phyloP scores from a whole-genome alignment of 2,888 invertebrate species.

The Altica lythri region DNA sequence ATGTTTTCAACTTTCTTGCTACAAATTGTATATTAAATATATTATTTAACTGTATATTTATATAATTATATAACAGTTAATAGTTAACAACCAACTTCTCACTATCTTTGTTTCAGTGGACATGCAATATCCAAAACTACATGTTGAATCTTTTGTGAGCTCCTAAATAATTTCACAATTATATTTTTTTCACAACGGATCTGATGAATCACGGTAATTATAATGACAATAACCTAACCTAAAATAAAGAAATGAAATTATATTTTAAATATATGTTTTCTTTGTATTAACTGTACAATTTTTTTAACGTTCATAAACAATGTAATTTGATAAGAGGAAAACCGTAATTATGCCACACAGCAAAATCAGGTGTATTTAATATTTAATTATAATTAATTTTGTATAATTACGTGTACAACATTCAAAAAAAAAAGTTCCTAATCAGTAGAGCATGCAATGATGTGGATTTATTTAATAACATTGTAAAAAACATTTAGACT shows the following conservation, averaged over 20 bases:
- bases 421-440: slow-evolving; percentile 44
- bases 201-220: slow-evolving; percentile 22
- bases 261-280: slow-evolving; percentile 42
- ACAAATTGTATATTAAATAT: too few relatives aligned
- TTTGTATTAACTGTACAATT: slow-evolving; percentile 36
- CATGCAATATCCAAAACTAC: too few relatives aligned
- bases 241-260: slow-evolving; percentile 41
- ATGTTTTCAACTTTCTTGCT: too few relatives aligned
- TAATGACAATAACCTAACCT: slow-evolving; percentile 32
- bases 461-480: slow-evolving; percentile 46
- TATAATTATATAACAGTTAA: too few relatives aligned
- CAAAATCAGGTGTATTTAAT: slow-evolving; percentile 46
- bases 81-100: too few relatives aligned
- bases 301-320: slow-evolving; percentile 44
- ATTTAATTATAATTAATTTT: slow-evolving; percentile 49
- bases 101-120: too few relatives aligned
- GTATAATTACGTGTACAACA: slow-evolving; percentile 44
- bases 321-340: slow-evolving; percentile 47
- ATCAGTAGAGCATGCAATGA: slow-evolving; percentile 45
- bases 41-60: too few relatives aligned
- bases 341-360: slow-evolving; percentile 45
- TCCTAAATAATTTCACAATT: slow-evolving; percentile 10
- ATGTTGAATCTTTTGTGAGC: too few relatives aligned
- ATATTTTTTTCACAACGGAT: slow-evolving; percentile 10
- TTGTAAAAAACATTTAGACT: slow-evolving; percentile 48